Base-by-base conservation (phyloP, 2,797 vertebrate species). In the Microctenopoma steveboyesi region DNA sequence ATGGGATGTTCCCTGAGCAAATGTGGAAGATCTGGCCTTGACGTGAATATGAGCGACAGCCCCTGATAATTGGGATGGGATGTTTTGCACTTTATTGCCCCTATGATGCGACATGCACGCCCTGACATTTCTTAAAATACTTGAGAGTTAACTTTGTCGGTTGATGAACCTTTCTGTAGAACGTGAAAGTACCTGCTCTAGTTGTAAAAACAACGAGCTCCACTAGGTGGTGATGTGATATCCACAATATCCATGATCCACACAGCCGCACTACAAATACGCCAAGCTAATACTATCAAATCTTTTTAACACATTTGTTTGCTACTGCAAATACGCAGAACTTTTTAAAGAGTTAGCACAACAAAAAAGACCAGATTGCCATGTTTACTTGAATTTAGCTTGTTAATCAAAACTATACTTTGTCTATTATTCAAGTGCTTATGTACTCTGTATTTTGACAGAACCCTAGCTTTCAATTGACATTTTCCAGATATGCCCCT, bases 1-100 rank as follows among this genome's bases (percentile, higher is more conserved):
- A 86, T 69, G 76, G 69, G 86, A 90, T 84, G 85, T 85, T 91
- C 72, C 81, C 83, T 88, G 74, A 88, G 84, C 76, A 91, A 90
- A 90, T 78, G 40, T 28, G 30, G 56, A 10, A 72, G 83, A 83
- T 80, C 86, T 86, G 82, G 83, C 55, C 76, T 64, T 78, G 77
- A 78, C 82, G 71, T 87, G 82, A 82, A 78, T 67, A 81, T 87
- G 79, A 83, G 65, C 65, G 80, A 74, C 86, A 86, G 83, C 51
- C 65, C 46, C 51, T 66, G 69, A 81, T 88, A 79, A 87, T 83
- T 85, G 68, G 49, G 70, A 70, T 12, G 69, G 69, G 70, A 64
- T 76, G 72, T 72, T 80, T 69, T 64, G 50, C 65, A 73, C 60
- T 73, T 84, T 70, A 89, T 68, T 74, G 70, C 53, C 69, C 47